Conservation (phyloP, 2,797 vertebrate genomes). For the Enteromius anoplus region DNA sequence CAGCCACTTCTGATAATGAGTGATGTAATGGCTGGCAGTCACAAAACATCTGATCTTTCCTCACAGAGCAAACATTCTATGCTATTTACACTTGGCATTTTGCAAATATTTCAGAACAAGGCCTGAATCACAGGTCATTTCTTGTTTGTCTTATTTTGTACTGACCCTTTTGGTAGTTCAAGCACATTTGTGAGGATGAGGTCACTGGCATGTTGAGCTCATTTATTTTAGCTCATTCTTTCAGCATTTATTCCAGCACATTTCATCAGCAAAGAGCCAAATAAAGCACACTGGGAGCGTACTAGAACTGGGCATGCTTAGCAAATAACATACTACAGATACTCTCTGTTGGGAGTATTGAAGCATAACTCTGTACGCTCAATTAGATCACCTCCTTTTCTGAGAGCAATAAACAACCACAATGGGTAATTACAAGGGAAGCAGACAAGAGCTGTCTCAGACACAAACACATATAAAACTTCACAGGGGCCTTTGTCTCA, state of each 20-base stretch:
- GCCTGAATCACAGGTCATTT: constrained; percentile 34
- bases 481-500: constrained; percentile 60
- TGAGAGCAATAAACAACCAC: constrained; percentile 27
- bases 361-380: constrained; percentile 5
- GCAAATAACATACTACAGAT: constrained; percentile 5
- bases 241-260: background rate
- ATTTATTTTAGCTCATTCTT: constrained; percentile 17
- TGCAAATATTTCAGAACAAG: constrained; percentile 36
- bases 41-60: background rate
- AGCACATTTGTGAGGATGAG: constrained; percentile 7
- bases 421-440: constrained; percentile 59
- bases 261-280: background rate
- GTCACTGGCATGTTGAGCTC: constrained; percentile 21
- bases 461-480: constrained; percentile 59
- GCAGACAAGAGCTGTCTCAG: constrained; percentile 52
- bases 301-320: background rate
- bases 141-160: constrained; percentile 15
- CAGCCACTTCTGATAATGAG: background rate
- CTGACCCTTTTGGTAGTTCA: constrained; percentile 9
- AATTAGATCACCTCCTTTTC: constrained; percentile 28
- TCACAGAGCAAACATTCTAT: background rate
- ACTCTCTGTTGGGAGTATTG: background rate
- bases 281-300: background rate
- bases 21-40: background rate
- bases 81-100: constrained; percentile 22